Evolutionary conservation across 2,797 vertebrate species (phyloP).

Genomic region (Leucoraja ocellata): DNA sequence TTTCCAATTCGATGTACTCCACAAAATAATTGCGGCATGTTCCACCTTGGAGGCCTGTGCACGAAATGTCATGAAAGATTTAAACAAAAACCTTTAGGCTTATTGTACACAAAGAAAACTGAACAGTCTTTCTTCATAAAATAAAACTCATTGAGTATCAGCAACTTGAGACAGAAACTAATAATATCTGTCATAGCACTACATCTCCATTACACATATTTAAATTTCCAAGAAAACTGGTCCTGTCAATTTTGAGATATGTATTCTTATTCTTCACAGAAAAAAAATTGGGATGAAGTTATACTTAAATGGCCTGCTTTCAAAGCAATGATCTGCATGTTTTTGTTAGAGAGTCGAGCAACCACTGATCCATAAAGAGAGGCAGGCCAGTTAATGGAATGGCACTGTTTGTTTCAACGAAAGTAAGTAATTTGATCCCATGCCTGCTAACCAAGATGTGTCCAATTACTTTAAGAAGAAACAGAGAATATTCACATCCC

Average conservation of each 20-base stretch:
- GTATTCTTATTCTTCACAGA: background rate
- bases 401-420: background rate
- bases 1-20: constrained; percentile 79
- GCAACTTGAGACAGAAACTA: background rate
- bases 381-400: background rate
- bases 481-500: background rate
- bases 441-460: background rate
- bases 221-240: background rate
- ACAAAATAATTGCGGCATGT: constrained; percentile 83
- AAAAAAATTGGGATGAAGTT: background rate
- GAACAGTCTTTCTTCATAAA: background rate
- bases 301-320: background rate
- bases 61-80: background rate
- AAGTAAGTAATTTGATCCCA: background rate
- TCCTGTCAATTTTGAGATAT: background rate
- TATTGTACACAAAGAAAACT: background rate
- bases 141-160: background rate
- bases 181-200: background rate
- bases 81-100: background rate
- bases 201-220: background rate
- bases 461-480: background rate
- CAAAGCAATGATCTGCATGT: background rate
- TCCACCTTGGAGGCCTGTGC: constrained; percentile 82
- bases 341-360: background rate
- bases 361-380: background rate